Evolutionary conservation across 2,888 invertebrate species (phyloP).

Genomic region (Agapostemon virescens): DNA sequence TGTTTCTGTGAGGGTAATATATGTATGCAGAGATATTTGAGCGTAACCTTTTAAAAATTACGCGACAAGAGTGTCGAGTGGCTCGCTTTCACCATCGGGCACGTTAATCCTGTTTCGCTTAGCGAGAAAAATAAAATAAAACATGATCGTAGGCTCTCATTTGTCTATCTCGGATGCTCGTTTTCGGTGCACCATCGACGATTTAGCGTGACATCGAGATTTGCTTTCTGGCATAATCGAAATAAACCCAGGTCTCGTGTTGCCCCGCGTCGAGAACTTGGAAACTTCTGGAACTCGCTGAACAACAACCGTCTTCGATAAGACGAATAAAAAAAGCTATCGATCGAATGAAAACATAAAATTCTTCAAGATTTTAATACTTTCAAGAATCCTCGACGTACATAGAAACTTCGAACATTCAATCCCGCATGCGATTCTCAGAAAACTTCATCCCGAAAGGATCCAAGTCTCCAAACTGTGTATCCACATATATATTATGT

Average conservation of each 20-base stretch:
- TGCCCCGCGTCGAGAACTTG: background rate
- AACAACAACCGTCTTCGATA: background rate
- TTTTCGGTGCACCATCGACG: background rate
- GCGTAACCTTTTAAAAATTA: slow-evolving; percentile 24
- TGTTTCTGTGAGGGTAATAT: background rate
- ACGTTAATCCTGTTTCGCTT: slow-evolving; percentile 46
- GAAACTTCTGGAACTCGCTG: background rate
- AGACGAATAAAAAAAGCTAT: background rate
- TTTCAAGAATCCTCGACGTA: background rate
- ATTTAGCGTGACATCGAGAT: background rate
- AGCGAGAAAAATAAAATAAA: slow-evolving; percentile 29
- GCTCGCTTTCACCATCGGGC: slow-evolving; percentile 54
- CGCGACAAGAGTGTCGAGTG: slow-evolving; percentile 38
- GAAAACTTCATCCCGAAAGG: background rate
- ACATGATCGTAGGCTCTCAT: background rate
- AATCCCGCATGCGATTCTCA: background rate
- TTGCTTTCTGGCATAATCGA: slow-evolving; percentile 14
- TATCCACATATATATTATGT: background rate
- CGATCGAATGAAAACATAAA: background rate
- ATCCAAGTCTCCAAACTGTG: background rate
- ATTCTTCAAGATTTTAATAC: background rate
- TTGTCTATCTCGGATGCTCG: background rate
- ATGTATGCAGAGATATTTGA: background rate
- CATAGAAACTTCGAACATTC: background rate
- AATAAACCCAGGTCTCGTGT: slow-evolving; percentile 16